Conservation (phyloP, 2,113 vertebrate species). For the Chitala chitala region DNA sequence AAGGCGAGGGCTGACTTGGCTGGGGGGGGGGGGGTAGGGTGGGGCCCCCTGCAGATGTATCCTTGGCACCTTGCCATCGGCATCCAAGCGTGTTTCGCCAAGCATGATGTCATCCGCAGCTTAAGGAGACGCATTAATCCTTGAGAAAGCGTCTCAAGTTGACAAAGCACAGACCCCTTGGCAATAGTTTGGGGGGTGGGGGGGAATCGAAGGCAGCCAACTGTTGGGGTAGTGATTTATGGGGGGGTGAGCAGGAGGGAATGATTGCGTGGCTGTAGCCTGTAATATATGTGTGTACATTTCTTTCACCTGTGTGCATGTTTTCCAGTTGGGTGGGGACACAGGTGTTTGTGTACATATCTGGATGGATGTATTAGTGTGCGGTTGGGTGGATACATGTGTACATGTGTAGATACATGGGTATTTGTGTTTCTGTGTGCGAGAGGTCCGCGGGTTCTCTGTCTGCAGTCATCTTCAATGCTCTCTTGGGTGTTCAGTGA, state of each 20-base stretch:
- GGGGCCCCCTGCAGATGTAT: neutral
- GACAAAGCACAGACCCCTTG: constrained; percentile 4
- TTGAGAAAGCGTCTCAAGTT: neutral
- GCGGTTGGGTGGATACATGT: no score
- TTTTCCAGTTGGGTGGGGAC: neutral
- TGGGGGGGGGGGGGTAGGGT: no score
- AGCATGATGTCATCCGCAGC: constrained; percentile 9
- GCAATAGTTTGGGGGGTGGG: neutral
- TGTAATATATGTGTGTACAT: neutral
- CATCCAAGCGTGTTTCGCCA: no score
- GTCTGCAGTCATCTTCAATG: no score
- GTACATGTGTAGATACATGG: no score
- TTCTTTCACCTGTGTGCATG: neutral
- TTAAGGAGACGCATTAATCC: constrained; percentile 13
- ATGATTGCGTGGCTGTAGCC: neutral
- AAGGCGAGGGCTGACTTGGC: neutral
- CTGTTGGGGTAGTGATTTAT: neutral
- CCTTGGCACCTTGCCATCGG: neutral
- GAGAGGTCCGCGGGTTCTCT: no score
- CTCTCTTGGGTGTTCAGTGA: no score
- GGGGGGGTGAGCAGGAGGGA: neutral
- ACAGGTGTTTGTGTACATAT: neutral
- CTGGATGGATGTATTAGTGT: no score
- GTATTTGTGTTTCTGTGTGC: no score
- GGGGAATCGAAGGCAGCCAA: no score